phyloP scores from a whole-genome alignment of 2,888 invertebrate species.

The Lepas anatifera region DNA sequence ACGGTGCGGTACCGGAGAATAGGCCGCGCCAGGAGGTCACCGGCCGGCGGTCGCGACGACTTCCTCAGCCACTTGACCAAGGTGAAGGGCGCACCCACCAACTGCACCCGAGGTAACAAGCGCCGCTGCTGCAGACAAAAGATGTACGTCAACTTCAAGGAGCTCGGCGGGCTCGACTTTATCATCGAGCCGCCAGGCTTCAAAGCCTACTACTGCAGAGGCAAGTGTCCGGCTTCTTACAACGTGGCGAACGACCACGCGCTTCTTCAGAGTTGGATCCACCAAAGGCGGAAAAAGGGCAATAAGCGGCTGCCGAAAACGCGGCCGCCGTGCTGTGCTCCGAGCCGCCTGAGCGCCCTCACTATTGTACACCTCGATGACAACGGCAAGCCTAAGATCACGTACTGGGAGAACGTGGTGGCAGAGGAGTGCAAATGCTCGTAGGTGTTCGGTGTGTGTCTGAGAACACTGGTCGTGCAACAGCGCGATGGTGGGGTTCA shows the following conservation, averaged over 20 bases:
- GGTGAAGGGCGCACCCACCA: neutral
- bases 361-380: conserved; percentile 54
- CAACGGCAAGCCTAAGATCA: conserved; percentile 49
- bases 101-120: neutral
- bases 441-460: conserved; percentile 30
- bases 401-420: conserved; percentile 56
- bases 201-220: conserved; percentile 57
- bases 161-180: conserved; percentile 49
- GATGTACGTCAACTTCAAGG: conserved; percentile 51
- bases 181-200: conserved; percentile 53
- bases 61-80: neutral
- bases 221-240: conserved; percentile 52
- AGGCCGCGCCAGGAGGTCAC: neutral
- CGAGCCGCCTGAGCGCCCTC: conserved; percentile 49
- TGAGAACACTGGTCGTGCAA: too few relatives aligned
- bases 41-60: neutral
- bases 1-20: neutral
- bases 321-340: conserved; percentile 54
- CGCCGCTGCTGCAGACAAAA: conserved; percentile 49
- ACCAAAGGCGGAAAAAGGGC: conserved; percentile 38
- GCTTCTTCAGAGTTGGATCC: conserved; percentile 51
- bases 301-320: conserved; percentile 19
- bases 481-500: too few relatives aligned
- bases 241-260: conserved; percentile 60
- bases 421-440: conserved; percentile 60